Conservation (phyloP, 2,113 vertebrate genomes). For the Leucosticte australis region DNA sequence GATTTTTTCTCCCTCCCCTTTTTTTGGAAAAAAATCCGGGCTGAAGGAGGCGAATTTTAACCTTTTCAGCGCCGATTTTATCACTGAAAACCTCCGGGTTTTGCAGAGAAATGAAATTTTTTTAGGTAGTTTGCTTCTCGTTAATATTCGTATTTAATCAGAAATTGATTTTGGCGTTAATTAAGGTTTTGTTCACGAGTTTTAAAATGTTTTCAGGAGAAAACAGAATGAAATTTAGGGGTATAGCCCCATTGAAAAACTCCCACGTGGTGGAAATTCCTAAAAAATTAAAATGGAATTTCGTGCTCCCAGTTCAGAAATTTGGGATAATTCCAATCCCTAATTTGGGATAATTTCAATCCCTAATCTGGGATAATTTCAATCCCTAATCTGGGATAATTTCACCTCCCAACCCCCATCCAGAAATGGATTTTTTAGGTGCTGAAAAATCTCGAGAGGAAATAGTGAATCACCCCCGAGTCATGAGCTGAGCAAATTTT, state of each 20-base stretch:
- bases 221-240: rapidly evolving
- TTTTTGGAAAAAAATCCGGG: neutral
- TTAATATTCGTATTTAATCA: rapidly evolving
- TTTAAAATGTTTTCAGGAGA: neutral
- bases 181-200: rapidly evolving
- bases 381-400: neutral
- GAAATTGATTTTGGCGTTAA: rapidly evolving
- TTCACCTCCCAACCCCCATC: neutral
- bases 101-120: neutral
- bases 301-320: neutral
- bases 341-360: neutral
- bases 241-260: too few relatives aligned
- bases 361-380: neutral
- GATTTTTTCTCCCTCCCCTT: neutral
- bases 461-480: neutral
- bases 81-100: neutral
- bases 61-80: neutral
- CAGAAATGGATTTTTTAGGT: rapidly evolving
- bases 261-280: neutral
- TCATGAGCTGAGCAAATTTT: neutral
- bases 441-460: neutral
- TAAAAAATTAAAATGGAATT: neutral
- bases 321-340: neutral
- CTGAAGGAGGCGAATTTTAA: neutral
- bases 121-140: neutral